phyloP scores from a whole-genome alignment of 2,797 vertebrate species.

The Bradypus variegatus region DNA sequence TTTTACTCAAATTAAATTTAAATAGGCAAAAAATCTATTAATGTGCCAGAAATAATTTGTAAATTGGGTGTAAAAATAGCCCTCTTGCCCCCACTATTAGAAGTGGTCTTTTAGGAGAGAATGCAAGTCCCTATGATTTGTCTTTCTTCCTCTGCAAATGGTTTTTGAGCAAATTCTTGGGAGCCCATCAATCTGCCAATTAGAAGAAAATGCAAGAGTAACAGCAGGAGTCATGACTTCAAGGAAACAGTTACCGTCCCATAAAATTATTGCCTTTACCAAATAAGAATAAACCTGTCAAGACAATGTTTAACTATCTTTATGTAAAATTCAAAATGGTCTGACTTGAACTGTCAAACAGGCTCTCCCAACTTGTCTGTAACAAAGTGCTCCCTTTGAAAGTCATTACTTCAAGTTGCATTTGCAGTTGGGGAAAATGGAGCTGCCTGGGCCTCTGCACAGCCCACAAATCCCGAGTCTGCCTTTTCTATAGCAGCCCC shows the following conservation, averaged over 20 bases:
- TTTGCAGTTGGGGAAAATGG: background rate
- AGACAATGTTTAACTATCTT: constrained; percentile 56
- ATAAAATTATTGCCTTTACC: constrained; percentile 55
- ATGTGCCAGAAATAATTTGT: constrained; percentile 59
- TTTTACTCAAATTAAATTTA: constrained; percentile 47
- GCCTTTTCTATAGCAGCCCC: background rate
- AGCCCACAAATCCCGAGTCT: background rate
- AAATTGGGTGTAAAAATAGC: constrained; percentile 33
- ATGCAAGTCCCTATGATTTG: background rate
- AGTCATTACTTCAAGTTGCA: background rate
- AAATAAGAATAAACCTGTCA: constrained; percentile 61
- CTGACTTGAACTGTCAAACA: constrained; percentile 54
- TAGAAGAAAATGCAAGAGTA: constrained; percentile 44
- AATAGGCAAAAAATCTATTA: constrained; percentile 54
- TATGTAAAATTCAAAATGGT: constrained; percentile 57
- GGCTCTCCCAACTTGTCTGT: constrained; percentile 32
- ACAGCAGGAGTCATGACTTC: constrained; percentile 45
- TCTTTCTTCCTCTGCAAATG: constrained; percentile 46
- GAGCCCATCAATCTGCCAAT: constrained; percentile 59
- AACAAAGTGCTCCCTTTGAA: background rate
- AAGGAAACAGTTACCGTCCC: constrained; percentile 54
- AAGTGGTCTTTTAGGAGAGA: constrained; percentile 34
- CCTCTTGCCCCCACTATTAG: background rate
- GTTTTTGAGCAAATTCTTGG: constrained; percentile 53
- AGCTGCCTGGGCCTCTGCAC: no score